Base-by-base conservation (phyloP, 1,140 invertebrate species). In the Papilio polytes region DNA sequence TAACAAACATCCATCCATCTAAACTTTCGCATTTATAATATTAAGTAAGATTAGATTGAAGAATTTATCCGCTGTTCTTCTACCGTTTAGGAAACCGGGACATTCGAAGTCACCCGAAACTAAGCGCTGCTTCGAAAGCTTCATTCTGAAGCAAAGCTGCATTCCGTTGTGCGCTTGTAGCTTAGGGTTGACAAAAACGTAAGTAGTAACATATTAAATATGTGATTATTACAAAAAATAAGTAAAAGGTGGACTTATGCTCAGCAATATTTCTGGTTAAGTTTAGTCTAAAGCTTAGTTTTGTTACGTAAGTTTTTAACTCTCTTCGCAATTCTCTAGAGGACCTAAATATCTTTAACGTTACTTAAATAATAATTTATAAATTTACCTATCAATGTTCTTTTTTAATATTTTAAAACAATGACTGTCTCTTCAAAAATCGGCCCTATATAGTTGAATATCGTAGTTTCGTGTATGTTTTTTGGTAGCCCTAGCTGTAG, bases 91-190 rank as follows among this genome's bases (percentile, higher is more conserved):
- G 76, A 56, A 78, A 78, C 20, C 53, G 76, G 76, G 76, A 78
- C 76, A 59, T 78, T 78, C 53, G 76, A 78, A 78, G 76, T 78
- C 76, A 78, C 76, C 76, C 76, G 53, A 78, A 78, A 44, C 76
- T 78, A 59, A 59, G 53, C 51, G 26, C 26, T 56, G 51, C 76
- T 78, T 78, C 76, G 53, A 78, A 78, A 59, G 76, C 76, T 44
- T 78, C 36, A 78, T 78, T 59, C 51, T 78, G 51, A 78, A 78
- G 76, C 76, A 59, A 78, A 78, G 76, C 76, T 13, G 76, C 76
- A 78, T 78, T 78, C 76, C 76, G 76, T 36, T 56, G 44, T 20
- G 63, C 13, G 53, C 31, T 36, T 36, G 31, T 36, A 26, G 46
- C 22, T 3, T 59, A 78, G 76, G 76, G 76, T 59, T 77, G 74